Base-by-base conservation (phyloP, 2,888 invertebrate genomes). In the Linyphia triangularis region DNA sequence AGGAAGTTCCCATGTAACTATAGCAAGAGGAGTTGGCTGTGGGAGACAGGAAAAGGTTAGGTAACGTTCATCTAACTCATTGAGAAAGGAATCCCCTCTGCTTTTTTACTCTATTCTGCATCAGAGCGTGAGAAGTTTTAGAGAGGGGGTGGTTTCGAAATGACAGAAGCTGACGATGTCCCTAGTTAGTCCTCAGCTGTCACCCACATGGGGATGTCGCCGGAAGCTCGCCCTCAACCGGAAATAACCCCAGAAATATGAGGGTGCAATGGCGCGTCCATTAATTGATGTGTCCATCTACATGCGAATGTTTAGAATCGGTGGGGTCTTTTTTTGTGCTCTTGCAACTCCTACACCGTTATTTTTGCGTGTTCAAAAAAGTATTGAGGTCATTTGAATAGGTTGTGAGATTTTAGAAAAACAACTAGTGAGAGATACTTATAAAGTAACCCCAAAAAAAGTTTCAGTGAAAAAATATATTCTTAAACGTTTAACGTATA, bases 201-300 rank as follows among this genome's bases (percentile, higher is more conserved):
- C 72, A 37, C 61, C 72, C 82, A 82, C 51, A 82, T 82, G 82
- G 67, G 65, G 67, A 40, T 26, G 77, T 51, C 67, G 69, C 82
- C 82, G 82, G 82, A 82, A 82, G 40, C 37, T 10, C 26, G 61
- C 82, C 61, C 6, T 24, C 57, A 59, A 43, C 82, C 70, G 82
- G 72, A 82, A 82, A 72, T 26, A 28, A 7, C 59, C 33, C 19
- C 28, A 30, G 59, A 33, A 22, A 59, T 51, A 40, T 19, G 40
- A 82, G 59, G 70, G 33, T 33, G 61, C 59, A 61, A 82, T 57
- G 82, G 24, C 24, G 40, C 69, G 26, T 70, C 72, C 82, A 82
- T 82, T 82, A 82, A 61, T 72, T 82, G 72, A 82, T 82, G 70
- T 40, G 26, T 69, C 37, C 81, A 69, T 28, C 57, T 37, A 51